phyloP scores from a whole-genome alignment of 1,140 invertebrate genomes.

The Euwallacea similis region DNA sequence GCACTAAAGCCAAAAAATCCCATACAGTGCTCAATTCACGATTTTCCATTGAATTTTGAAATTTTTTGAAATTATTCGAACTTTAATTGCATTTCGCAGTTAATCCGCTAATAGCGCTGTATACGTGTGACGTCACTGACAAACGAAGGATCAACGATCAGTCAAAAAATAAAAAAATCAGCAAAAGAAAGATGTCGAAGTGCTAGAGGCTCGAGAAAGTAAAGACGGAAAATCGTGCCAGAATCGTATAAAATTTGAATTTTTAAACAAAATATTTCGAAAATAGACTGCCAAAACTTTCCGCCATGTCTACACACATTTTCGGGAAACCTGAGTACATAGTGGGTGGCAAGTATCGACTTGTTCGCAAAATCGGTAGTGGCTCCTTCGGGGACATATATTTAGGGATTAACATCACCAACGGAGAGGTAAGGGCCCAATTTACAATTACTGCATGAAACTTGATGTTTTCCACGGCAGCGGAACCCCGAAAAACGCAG shows the following conservation, averaged over 20 bases:
- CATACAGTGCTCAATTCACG: no score
- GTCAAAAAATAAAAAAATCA: slow-evolving; percentile 47
- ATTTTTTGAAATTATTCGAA: no score
- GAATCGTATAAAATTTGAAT: slow-evolving; percentile 41
- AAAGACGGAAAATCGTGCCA: slow-evolving; percentile 50
- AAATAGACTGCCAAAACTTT: slow-evolving; percentile 42
- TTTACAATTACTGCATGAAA: neutral
- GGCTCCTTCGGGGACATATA: slow-evolving; percentile 99
- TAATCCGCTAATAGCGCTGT: no score
- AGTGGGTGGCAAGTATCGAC: slow-evolving; percentile 89
- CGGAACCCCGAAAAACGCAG: no score
- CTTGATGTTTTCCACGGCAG: no score
- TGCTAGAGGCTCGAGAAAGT: slow-evolving; percentile 51
- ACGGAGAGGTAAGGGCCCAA: slow-evolving; percentile 73
- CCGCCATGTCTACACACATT: slow-evolving; percentile 47
- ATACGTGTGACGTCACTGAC: slow-evolving; percentile 46
- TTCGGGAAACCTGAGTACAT: slow-evolving; percentile 56
- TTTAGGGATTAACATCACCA: slow-evolving; percentile 92
- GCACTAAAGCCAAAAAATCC: no score
- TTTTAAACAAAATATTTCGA: slow-evolving; percentile 44
- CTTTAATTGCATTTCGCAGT: no score
- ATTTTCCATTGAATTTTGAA: no score
- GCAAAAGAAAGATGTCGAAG: slow-evolving; percentile 52
- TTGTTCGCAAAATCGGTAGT: slow-evolving; percentile 96
- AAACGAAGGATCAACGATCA: slow-evolving; percentile 48